phyloP scores from a whole-genome alignment of 2,113 vertebrate genomes.

The Ramphastos sulfuratus region DNA sequence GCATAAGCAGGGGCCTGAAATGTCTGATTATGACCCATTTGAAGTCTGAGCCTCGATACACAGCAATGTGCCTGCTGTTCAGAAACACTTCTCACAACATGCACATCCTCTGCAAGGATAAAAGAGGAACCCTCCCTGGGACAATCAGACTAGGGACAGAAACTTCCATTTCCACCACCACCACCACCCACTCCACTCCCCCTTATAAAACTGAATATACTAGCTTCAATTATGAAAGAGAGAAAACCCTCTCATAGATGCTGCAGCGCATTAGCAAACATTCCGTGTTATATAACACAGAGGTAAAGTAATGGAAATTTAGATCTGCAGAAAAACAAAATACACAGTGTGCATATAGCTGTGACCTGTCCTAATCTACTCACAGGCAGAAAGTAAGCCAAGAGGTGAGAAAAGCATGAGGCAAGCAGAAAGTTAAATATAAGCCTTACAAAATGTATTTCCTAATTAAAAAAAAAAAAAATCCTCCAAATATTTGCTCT shows the following conservation, averaged over 20 bases:
- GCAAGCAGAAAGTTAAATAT: background rate
- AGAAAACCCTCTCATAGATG: background rate
- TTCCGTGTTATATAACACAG: background rate
- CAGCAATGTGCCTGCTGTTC: background rate
- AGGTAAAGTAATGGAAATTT: background rate
- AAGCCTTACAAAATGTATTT: background rate
- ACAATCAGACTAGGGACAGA: background rate
- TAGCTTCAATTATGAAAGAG: background rate
- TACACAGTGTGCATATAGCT: background rate
- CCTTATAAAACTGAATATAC: background rate
- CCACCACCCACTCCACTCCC: background rate
- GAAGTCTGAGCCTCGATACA: background rate
- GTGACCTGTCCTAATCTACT: background rate
- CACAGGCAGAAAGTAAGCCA: background rate
- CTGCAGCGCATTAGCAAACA: background rate
- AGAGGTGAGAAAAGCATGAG: background rate
- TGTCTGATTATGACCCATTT: constrained; percentile 14
- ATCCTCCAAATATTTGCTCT: background rate
- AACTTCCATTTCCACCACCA: background rate
- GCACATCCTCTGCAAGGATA: background rate
- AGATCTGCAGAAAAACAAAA: background rate
- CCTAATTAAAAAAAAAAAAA: background rate
- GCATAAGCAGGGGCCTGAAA: background rate
- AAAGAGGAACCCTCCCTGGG: background rate
- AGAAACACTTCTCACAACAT: background rate